Percentiles rank a stretch among this genome's conserved stretches.
Evolutionary conservation across 2,888 invertebrate species (phyloP).

Genomic region (Flexamia atlantica): DNA sequence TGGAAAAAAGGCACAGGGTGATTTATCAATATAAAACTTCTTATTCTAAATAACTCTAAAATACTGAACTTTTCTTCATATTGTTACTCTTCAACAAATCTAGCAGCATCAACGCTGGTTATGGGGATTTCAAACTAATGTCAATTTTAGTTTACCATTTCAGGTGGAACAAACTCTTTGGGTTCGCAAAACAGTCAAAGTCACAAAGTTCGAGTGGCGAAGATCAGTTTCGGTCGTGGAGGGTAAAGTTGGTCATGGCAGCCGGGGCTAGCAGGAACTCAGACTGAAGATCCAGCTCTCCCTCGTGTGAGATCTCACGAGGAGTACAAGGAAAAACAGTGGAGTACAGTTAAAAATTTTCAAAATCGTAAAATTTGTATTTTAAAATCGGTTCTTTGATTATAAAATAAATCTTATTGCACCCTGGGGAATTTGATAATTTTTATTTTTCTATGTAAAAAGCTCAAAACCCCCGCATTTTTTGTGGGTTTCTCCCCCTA

Average conservation of each 20-base stretch:
- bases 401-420: too few species aligned
- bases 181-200: background rate
- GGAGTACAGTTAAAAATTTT: too few species aligned
- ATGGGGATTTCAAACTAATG: background rate
- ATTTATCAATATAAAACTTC: background rate
- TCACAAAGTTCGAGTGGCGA: background rate
- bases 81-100: constrained; percentile 3
- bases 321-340: too few species aligned
- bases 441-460: too few species aligned
- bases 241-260: constrained; percentile 83
- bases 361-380: too few species aligned
- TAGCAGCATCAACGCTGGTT: background rate
- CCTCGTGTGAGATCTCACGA: constrained; percentile 82
- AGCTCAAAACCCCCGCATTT: too few species aligned
- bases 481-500: too few species aligned
- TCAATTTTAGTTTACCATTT: background rate
- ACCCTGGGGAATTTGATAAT: too few species aligned
- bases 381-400: too few species aligned
- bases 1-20: background rate
- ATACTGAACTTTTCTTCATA: background rate
- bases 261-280: constrained; percentile 90
- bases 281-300: constrained; percentile 86
- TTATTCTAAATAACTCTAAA: constrained; percentile 11
- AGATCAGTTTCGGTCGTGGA: constrained; percentile 73
- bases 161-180: background rate